These are phyloP conservation scores for Steinernema carpocapsae DNA, from an alignment of 2,888 invertebrate genomes.

Conservation along the genomic window DNA sequence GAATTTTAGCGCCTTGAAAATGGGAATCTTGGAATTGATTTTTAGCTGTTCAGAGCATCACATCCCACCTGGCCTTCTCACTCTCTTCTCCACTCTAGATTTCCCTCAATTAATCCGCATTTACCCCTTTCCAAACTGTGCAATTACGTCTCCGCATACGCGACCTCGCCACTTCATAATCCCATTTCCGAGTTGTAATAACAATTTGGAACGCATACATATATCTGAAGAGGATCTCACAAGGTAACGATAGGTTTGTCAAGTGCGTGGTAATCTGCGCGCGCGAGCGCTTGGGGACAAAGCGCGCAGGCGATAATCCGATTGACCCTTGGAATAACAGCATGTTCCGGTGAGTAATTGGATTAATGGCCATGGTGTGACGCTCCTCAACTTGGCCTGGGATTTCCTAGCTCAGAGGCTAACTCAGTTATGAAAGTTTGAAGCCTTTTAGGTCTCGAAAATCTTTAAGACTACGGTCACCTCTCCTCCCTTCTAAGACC, in stretches of 20 bases:
- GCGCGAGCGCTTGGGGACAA: constrained; percentile 29
- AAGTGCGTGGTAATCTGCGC: constrained; percentile 29
- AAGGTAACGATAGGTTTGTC: constrained; percentile 26
- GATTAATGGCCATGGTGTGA: constrained; percentile 23
- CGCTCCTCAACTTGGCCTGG: not conserved
- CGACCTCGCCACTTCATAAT: constrained; percentile 33
- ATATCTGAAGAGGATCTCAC: not conserved
- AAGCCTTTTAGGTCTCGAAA: no score
- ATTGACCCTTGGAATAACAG: constrained; percentile 32
- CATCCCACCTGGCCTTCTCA: not conserved
- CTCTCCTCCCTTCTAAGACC: not conserved
- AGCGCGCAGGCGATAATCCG: constrained; percentile 23
- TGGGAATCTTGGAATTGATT: no score
- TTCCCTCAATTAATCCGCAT: constrained; percentile 5
- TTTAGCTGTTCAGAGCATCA: no score
- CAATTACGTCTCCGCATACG: not conserved
- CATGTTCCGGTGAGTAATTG: constrained; percentile 34
- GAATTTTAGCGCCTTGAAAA: no score
- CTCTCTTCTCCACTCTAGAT: not conserved
- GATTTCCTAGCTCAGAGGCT: no score
- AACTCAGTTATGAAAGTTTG: no score
- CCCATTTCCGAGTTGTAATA: constrained; percentile 32
- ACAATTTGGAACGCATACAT: not conserved
- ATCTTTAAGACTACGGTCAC: no score
- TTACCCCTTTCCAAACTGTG: constrained; percentile 5